Percentiles rank a stretch among this genome's conserved stretches.
These are phyloP conservation scores for Merodon equestris DNA, from an alignment of 2,888 invertebrate species.

Conservation along the genomic window DNA sequence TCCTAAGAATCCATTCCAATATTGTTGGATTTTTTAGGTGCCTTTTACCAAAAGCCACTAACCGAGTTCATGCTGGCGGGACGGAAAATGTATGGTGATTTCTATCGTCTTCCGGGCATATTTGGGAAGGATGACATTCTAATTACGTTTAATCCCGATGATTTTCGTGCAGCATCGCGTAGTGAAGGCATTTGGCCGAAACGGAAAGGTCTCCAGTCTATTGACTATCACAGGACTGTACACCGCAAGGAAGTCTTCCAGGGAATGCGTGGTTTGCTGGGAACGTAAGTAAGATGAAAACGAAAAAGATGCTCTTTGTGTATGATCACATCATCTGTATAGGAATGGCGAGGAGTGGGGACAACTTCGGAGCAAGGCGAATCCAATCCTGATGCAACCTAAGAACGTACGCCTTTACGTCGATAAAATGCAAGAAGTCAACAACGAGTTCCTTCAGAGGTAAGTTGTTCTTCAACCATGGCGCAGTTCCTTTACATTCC, in stretches of 20 bases:
- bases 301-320: background rate
- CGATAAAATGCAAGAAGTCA: constrained; percentile 79
- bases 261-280: constrained; percentile 68
- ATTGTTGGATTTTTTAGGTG: constrained; percentile 56
- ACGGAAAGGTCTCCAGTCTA: constrained; percentile 74
- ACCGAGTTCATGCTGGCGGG: constrained; percentile 56
- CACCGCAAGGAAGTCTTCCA: constrained; percentile 72
- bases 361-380: constrained; percentile 81
- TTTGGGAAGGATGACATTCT: constrained; percentile 73
- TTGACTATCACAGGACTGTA: constrained; percentile 76
- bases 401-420: constrained; percentile 80
- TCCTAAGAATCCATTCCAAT: constrained; percentile 45
- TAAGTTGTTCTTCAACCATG: background rate
- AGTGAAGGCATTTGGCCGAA: constrained; percentile 67
- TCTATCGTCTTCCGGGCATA: constrained; percentile 76
- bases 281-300: constrained; percentile 16
- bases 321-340: background rate
- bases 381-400: constrained; percentile 83
- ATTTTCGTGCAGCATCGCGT: constrained; percentile 77
- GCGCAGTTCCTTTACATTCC: background rate
- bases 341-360: background rate
- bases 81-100: constrained; percentile 73
- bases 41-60: constrained; percentile 42
- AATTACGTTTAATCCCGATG: constrained; percentile 79
- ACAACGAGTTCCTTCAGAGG: constrained; percentile 71